These are phyloP conservation scores for Cynopterus brachyotis DNA, from an alignment of 2,113 vertebrate species.

Conservation along the genomic window DNA sequence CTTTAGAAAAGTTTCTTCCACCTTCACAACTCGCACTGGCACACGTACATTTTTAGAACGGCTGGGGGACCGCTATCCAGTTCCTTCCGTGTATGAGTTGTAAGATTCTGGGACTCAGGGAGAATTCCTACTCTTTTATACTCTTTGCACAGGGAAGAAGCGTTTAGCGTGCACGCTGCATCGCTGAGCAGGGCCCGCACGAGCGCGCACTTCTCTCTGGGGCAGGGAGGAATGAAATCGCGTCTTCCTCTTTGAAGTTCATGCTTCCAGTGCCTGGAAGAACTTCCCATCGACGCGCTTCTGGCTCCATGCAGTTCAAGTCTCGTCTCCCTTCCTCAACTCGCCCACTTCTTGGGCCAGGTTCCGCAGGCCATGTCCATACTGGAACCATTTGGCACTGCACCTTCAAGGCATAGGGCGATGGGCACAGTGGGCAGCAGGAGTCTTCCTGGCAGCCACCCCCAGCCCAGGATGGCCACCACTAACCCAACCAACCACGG, in stretches of 20 bases:
- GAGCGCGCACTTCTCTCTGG: background rate
- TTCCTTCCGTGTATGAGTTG: background rate
- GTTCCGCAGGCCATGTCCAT: fast-evolving
- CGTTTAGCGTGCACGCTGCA: too few species aligned
- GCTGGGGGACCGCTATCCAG: fast-evolving
- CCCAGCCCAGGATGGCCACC: background rate
- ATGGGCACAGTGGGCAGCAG: fast-evolving
- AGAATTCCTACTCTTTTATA: too few species aligned
- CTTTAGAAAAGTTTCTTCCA: background rate
- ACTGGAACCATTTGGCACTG: background rate
- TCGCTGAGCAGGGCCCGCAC: fast-evolving
- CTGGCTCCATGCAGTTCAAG: background rate
- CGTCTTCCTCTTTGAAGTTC: background rate
- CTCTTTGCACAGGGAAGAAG: too few species aligned
- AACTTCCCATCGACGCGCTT: background rate
- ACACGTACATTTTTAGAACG: too few species aligned
- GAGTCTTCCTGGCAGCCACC: background rate
- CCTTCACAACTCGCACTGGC: background rate
- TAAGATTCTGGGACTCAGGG: fast-evolving
- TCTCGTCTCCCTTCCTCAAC: fast-evolving
- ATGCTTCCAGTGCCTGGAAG: too few species aligned
- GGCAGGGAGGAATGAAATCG: background rate
- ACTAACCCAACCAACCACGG: background rate
- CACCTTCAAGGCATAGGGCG: background rate
- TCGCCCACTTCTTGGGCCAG: background rate